phyloP scores from a whole-genome alignment of 1,140 invertebrate genomes.

The Sarcophaga peregrina region DNA sequence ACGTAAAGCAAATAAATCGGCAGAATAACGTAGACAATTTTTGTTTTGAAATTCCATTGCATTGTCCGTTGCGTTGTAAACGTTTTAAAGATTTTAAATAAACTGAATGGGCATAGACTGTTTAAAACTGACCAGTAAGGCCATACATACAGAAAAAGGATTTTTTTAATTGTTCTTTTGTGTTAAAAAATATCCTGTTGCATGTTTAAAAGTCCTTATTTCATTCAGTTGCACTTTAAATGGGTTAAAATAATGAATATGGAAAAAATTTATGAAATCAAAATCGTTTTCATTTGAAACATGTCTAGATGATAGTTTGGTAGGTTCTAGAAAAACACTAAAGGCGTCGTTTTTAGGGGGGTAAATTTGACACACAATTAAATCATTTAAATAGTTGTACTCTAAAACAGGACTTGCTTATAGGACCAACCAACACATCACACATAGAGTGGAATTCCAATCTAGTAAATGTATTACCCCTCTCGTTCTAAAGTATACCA shows the following conservation, averaged over 20 bases:
- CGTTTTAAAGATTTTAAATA: not conserved
- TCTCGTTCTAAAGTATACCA: too few relatives aligned
- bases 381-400: too few relatives aligned
- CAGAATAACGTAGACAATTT: conserved; percentile 55
- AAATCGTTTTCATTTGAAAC: not conserved
- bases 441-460: too few relatives aligned
- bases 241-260: not conserved
- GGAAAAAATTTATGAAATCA: not conserved
- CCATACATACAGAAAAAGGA: too few relatives aligned
- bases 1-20: conserved; percentile 50
- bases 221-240: not conserved
- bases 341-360: not conserved
- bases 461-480: too few relatives aligned
- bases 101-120: not conserved
- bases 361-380: too few relatives aligned
- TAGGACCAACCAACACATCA: too few relatives aligned
- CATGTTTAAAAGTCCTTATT: conserved; percentile 4
- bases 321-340: not conserved
- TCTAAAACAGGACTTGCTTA: too few relatives aligned
- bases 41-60: conserved; percentile 52
- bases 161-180: not conserved
- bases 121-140: too few relatives aligned
- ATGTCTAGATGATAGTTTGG: not conserved
- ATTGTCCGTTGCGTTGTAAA: not conserved
- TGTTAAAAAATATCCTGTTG: not conserved